phyloP scores from a whole-genome alignment of 1,140 invertebrate species.

The Parapsyche elsis region DNA sequence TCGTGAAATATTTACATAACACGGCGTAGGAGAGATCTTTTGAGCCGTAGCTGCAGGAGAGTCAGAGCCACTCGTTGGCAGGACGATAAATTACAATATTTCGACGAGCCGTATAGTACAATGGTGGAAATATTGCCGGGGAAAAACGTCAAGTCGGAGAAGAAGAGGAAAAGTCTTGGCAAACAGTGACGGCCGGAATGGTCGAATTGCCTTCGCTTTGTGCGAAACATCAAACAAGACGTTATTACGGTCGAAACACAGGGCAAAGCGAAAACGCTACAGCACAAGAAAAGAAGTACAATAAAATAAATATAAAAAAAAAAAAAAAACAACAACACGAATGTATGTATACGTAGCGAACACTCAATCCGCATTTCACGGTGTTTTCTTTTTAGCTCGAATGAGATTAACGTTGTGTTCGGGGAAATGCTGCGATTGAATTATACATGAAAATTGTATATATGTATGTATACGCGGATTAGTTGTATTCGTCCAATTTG shows the following conservation, averaged over 20 bases:
- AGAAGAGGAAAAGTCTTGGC: background rate
- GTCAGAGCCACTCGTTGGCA: background rate
- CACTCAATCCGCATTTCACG: too few species aligned
- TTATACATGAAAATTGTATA: too few species aligned
- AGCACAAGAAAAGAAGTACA: background rate
- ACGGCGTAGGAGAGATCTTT: slow-evolving; percentile 10
- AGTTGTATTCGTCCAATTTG: too few species aligned
- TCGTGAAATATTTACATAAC: slow-evolving; percentile 24
- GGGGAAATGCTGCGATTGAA: too few species aligned
- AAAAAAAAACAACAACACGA: too few species aligned
- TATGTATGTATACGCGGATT: too few species aligned
- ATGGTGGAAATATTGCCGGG: slow-evolving; percentile 6
- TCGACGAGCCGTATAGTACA: background rate
- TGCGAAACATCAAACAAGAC: slow-evolving; percentile 1
- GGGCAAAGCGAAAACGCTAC: background rate
- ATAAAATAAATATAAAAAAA: too few species aligned
- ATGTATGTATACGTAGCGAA: too few species aligned
- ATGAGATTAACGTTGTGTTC: too few species aligned
- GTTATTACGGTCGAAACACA: background rate
- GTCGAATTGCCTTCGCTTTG: background rate
- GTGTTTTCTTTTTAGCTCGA: too few species aligned
- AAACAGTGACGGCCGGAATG: background rate
- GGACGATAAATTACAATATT: slow-evolving; percentile 28
- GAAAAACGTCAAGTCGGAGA: background rate
- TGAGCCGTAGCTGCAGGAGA: background rate